Evolutionary conservation across 2,888 invertebrate species (phyloP), one percentile per base, ranked within the genome.

Genomic region (Brenthis daphne): DNA sequence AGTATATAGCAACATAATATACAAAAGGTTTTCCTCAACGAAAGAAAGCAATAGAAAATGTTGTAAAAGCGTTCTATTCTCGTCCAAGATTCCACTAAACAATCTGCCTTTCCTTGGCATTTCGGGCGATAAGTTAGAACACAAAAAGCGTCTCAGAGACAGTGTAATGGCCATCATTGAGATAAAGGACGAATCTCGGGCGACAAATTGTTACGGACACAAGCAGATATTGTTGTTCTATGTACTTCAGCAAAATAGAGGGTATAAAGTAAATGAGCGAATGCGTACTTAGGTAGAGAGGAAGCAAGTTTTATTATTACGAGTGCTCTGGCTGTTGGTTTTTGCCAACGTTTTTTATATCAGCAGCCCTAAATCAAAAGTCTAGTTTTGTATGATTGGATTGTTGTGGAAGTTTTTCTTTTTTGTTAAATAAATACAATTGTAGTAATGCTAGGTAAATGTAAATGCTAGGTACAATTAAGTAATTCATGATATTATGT

Each of bases 101-200:
- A 56, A 55, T 61, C 51, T 55, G 60, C 50, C 20, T 56, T 20
- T 33, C 43, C 51, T 51, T 57, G 56, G 56, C 43, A 67, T 67
- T 57, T 50, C 43, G 51, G 56, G 61, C 51, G 50, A 56, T 67
- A 67, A 67, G 67, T 67, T 43, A 63, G 43, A 43, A 37, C 48
- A 47, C 56, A 63, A 63, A 56, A 67, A 61, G 50, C 51, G 50
- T 57, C n/a, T 29, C 56, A 37, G 61, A 57, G 51, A 63, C 50
- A 57, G 56, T 67, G 67, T 67, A 67, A 67, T 67, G 67, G 56
- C 63, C 50, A 57, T 24, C 67, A 63, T 63, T 57, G 37, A 51
- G 61, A 57, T 57, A 67, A 67, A 56, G 56, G 61, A 56, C 55
- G 48, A 67, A 56, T 63, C 56, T 61, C 24, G 29, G 51, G 53